phyloP scores from a whole-genome alignment of 53 echinoderm and acorn worm species.

The Crossaster papposus region DNA sequence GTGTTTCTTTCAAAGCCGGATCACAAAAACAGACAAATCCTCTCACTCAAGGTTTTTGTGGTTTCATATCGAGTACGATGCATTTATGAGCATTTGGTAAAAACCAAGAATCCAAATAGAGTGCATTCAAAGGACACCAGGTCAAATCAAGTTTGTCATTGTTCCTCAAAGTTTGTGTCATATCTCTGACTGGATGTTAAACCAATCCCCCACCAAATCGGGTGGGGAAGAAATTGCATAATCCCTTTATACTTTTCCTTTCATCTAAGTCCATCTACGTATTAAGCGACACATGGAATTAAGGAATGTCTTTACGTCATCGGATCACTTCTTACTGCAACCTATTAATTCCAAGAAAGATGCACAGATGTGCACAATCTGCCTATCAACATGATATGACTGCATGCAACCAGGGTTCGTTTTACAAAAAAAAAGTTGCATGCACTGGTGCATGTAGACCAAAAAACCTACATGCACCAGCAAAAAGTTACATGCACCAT shows the following conservation, averaged over 20 bases:
- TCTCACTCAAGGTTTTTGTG: neutral
- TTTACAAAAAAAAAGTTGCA: no score
- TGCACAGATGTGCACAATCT: no score
- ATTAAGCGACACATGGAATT: neutral
- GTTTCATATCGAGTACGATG: neutral
- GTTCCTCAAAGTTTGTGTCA: no score
- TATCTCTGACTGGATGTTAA: no score
- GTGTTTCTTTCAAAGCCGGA: neutral
- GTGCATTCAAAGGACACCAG: neutral
- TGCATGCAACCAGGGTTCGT: no score
- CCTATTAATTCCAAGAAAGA: neutral
- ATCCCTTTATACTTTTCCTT: neutral
- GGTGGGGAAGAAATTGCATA: no score
- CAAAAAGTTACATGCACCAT: no score
- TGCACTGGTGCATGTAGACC: no score
- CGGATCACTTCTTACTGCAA: neutral
- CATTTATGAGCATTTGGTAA: neutral
- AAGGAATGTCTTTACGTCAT: neutral
- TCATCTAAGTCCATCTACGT: no score
- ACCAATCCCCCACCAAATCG: no score
- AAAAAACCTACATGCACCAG: no score
- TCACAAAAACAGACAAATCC: neutral
- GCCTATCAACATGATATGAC: no score
- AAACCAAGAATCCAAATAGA: neutral
- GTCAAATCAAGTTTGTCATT: neutral